Base-by-base conservation (phyloP, 2,888 invertebrate genomes). In the Malthinus flaveolus region DNA sequence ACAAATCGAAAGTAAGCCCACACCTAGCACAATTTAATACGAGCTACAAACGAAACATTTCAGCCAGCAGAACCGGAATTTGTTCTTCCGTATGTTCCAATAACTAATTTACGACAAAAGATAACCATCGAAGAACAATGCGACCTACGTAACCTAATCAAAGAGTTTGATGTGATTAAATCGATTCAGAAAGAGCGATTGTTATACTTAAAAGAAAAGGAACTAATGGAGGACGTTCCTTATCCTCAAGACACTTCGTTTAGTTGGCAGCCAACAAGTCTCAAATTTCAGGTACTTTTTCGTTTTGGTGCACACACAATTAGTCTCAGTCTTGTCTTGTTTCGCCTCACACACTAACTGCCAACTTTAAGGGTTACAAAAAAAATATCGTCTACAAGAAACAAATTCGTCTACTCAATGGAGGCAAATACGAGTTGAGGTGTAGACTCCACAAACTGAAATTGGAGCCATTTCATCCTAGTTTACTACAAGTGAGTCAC, bases 81-180 rank as follows among this genome's bases (percentile, higher is more conserved):
- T 1, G 32, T 54, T 13, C 32, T 66, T 9, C 66, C 66, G 1
- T 49, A 58, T n/a, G 46, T 61, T 8, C 66, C 66, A 7, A 49
- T 64, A 1, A 57, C 39, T 10, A 64, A 64, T 31, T 32, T 46
- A 7, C 45, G 66, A 36, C 23, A 15, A 7, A 64, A 59, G 42
- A 54, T 66, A 15, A 45, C 15, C 7, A 1, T 34, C 1, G 39
- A 35, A 7, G 34, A 57, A 23, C 42, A 47, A 3, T 45, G 49
- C 10, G 33, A 42, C 1, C 49, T 60, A 49, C 13, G n/a, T 2
- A 51, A 59, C 8, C 35, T 66, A 1, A 8, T 62, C 6, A 23
- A 13, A 15, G 11, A 51, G 4, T 47, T 60, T 13, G 56, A 53
- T 3, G 44, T 47, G 31, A 8, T 62, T n/a, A 35, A 53, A 10